Evolutionary conservation across 2,888 invertebrate species (phyloP).

Genomic region (Cotesia congregata): DNA sequence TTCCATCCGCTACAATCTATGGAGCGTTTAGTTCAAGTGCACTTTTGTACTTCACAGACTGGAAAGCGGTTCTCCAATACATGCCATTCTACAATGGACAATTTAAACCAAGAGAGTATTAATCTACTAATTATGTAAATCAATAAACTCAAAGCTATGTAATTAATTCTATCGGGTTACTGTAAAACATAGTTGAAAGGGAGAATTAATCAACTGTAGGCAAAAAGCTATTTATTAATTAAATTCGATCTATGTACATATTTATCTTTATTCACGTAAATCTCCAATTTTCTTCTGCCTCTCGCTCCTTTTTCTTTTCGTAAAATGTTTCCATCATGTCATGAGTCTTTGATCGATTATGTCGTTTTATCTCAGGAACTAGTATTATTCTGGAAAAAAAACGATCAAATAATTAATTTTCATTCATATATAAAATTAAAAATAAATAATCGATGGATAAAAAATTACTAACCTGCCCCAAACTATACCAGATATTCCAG

Average conservation of each 20-base stretch:
- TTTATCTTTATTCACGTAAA: not conserved
- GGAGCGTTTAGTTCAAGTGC: constrained; percentile 77
- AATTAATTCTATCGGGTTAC: not conserved
- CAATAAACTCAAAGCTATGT: not conserved
- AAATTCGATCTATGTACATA: not conserved
- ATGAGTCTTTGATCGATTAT: not conserved
- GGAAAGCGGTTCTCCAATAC: constrained; percentile 80
- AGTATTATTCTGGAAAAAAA: no score
- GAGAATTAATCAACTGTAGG: not conserved
- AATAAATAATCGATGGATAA: no score
- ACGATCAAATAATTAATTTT: no score
- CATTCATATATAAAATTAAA: no score
- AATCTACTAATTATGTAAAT: not conserved
- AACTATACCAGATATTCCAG: not conserved
- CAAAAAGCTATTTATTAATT: constrained; percentile 13
- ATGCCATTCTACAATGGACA: constrained; percentile 84
- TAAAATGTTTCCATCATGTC: not conserved
- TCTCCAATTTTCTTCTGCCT: not conserved
- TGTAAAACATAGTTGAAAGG: constrained; percentile 9
- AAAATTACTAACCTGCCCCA: not conserved
- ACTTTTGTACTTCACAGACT: constrained; percentile 83
- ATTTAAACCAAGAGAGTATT: constrained; percentile 71
- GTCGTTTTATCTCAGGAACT: no score
- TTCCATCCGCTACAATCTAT: constrained; percentile 76
- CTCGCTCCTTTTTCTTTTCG: not conserved